phyloP scores from a whole-genome alignment of 2,797 vertebrate genomes.

The Adrianichthys oophorus region DNA sequence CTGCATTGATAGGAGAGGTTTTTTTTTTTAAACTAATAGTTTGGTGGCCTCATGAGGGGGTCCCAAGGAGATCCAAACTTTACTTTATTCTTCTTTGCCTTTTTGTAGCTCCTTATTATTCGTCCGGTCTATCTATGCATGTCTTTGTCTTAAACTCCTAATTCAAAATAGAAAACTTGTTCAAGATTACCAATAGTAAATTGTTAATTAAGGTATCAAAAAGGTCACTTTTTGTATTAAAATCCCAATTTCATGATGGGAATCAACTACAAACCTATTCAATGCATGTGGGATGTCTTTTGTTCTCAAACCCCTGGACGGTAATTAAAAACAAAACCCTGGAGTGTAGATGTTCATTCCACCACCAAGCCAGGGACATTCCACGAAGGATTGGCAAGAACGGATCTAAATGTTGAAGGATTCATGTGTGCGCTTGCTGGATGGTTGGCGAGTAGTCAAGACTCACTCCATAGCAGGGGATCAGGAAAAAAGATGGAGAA shows the following conservation, averaged over 20 bases:
- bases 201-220: neutral
- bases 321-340: conserved; percentile 63
- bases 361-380: conserved; percentile 43
- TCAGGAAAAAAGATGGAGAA: conserved; percentile 36
- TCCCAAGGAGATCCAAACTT: no score
- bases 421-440: conserved; percentile 60
- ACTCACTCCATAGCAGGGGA: conserved; percentile 58
- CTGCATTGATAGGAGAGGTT: no score
- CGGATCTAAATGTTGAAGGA: conserved; percentile 58
- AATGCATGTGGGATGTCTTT: conserved; percentile 13
- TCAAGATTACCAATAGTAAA: no score
- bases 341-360: conserved; percentile 54
- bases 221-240: conserved; percentile 5
- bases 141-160: no score
- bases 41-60: no score
- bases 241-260: conserved; percentile 9
- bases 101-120: no score
- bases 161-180: no score
- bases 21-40: no score
- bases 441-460: conserved; percentile 50
- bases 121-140: no score
- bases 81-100: no score
- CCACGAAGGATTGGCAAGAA: conserved; percentile 57
- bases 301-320: conserved; percentile 17
- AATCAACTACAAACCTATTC: conserved; percentile 28